Percentiles rank a stretch among this genome's conserved stretches.
Evolutionary conservation across 2,888 invertebrate genomes (phyloP).

Genomic region (Mantis religiosa): DNA sequence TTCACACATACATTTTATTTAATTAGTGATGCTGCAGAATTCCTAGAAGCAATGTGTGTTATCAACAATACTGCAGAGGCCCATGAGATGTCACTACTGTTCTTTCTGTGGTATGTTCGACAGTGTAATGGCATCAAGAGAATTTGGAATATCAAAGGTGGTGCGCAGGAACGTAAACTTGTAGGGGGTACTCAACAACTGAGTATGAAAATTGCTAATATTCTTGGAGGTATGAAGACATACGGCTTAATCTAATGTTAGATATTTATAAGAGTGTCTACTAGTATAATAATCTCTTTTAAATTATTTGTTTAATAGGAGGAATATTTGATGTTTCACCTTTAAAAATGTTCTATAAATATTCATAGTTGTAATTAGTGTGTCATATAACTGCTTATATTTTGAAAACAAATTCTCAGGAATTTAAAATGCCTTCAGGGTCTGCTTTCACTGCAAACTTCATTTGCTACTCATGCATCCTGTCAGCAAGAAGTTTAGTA

Average conservation of each 20-base stretch:
- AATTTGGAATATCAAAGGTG: slow-evolving; percentile 33
- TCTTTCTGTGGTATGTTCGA: slow-evolving; percentile 36
- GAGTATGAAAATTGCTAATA: slow-evolving; percentile 40
- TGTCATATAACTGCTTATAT: no score
- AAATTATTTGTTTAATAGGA: background rate
- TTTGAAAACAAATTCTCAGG: no score
- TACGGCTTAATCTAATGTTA: background rate
- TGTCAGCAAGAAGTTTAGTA: no score
- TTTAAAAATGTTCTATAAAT: background rate
- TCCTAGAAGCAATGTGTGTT: slow-evolving; percentile 23
- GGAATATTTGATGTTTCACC: background rate
- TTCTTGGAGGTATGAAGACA: slow-evolving; percentile 36
- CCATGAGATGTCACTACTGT: slow-evolving; percentile 34
- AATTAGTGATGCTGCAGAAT: slow-evolving; percentile 29
- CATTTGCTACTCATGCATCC: no score
- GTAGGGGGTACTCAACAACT: slow-evolving; percentile 46
- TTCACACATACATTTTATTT: background rate
- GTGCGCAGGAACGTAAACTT: slow-evolving; percentile 43
- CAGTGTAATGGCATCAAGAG: slow-evolving; percentile 33
- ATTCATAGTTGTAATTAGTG: no score
- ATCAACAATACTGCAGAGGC: slow-evolving; percentile 32
- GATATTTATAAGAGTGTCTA: background rate
- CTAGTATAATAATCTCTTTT: background rate
- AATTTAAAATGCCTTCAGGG: no score
- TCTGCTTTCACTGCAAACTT: no score